phyloP scores from a whole-genome alignment of 2,888 invertebrate species.

The Lasioglossum oenotherae region DNA sequence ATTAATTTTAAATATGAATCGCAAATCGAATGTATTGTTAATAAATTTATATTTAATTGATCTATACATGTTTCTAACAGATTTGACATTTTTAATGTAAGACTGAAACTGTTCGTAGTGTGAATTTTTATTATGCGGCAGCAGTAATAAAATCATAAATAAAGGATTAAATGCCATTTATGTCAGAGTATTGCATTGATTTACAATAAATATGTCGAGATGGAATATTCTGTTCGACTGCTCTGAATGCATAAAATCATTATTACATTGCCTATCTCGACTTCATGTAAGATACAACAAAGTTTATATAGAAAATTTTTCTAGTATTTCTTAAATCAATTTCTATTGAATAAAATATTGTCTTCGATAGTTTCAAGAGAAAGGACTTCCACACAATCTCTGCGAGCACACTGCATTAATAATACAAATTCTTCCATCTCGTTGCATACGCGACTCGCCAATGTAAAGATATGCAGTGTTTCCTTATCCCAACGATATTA shows the following conservation, averaged over 20 bases:
- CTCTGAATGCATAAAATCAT: background rate
- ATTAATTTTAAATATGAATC: background rate
- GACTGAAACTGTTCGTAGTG: background rate
- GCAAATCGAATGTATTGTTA: background rate
- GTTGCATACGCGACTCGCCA: background rate
- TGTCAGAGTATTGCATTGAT: background rate
- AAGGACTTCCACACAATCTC: background rate
- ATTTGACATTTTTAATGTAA: background rate
- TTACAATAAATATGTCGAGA: background rate
- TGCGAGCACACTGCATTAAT: background rate
- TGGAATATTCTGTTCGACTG: background rate
- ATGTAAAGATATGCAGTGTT: background rate
- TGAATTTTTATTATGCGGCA: background rate
- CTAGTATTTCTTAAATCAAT: too few species aligned
- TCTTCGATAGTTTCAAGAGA: background rate
- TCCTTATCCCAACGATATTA: background rate
- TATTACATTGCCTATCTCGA: background rate
- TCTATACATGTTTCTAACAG: background rate
- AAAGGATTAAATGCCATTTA: background rate
- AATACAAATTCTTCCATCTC: background rate
- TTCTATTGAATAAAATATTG: too few species aligned
- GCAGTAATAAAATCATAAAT: background rate
- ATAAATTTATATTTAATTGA: background rate
- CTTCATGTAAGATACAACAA: background rate
- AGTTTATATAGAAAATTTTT: background rate